Evolutionary conservation across 1,140 invertebrate species (phyloP).

Genomic region (Bicyclus anynana): DNA sequence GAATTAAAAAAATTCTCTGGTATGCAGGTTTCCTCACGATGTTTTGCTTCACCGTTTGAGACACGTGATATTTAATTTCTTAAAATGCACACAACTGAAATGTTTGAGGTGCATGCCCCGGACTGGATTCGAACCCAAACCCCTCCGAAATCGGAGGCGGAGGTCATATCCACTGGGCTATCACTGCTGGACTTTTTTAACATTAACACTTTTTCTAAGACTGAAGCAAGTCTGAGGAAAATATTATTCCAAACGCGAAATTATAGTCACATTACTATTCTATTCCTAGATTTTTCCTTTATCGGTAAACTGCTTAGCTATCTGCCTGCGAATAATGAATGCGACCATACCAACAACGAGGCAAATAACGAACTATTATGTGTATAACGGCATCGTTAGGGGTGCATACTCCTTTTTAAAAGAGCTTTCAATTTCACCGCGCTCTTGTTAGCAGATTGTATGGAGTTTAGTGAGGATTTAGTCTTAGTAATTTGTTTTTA

Average conservation of each 20-base stretch:
- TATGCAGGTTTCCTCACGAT: too few species aligned
- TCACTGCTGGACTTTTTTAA: too few species aligned
- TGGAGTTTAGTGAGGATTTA: slow-evolving; percentile 2
- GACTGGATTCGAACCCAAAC: too few species aligned
- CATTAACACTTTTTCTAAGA: too few species aligned
- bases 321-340: slow-evolving; percentile 7
- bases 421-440: background rate
- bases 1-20: too few species aligned
- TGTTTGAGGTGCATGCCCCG: too few species aligned
- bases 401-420: slow-evolving; percentile 4
- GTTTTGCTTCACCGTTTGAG: too few species aligned
- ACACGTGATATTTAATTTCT: too few species aligned
- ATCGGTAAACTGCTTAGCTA: background rate
- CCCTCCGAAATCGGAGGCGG: too few species aligned
- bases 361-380: background rate
- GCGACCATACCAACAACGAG: slow-evolving; percentile 4
- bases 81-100: too few species aligned
- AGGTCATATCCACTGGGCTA: too few species aligned
- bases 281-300: background rate
- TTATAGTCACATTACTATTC: background rate
- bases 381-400: background rate
- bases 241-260: background rate
- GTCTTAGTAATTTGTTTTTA: background rate
- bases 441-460: slow-evolving; percentile 5
- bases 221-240: background rate